Percentiles rank a stretch among this genome's conserved stretches.
These are phyloP conservation scores for Phrixothrix hirtus DNA, from an alignment of 2,888 invertebrate species.

Conservation along the genomic window DNA sequence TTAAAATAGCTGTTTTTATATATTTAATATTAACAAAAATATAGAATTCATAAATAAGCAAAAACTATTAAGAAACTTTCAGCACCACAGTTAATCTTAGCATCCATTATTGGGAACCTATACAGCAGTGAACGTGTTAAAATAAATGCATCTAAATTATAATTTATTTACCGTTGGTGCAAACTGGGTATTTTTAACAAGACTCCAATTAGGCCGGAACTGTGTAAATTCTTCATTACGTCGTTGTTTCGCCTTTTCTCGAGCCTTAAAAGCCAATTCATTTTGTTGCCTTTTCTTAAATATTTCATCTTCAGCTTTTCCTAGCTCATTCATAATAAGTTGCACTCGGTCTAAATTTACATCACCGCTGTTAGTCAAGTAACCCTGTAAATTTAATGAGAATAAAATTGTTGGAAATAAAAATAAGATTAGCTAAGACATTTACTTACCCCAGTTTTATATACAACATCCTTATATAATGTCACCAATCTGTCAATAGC, in stretches of 20 bases:
- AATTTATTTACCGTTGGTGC: conserved; percentile 67
- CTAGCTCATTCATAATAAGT: conserved; percentile 91
- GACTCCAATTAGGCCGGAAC: conserved; percentile 67
- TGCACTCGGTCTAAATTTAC: conserved; percentile 93
- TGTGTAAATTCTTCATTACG: conserved; percentile 59
- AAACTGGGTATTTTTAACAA: conserved; percentile 76
- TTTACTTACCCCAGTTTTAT: conserved; percentile 78
- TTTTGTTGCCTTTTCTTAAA: conserved; percentile 89
- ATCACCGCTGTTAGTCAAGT: conserved; percentile 91
- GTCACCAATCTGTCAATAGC: conserved; percentile 93
- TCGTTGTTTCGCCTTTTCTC: conserved; percentile 73
- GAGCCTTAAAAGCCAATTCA: conserved; percentile 78
- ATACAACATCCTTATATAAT: conserved; percentile 92
- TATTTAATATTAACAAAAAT: no score
- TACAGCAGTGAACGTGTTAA: no score
- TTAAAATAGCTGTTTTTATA: no score
- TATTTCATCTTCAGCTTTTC: conserved; percentile 94
- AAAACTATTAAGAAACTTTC: neutral
- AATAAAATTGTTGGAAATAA: conserved; percentile 2
- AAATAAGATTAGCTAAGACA: conserved; percentile 2
- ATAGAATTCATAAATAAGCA: no score
- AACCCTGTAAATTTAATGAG: conserved; percentile 67
- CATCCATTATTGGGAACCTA: no score
- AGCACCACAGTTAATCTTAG: no score
- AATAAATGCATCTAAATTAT: no score